Evolutionary conservation across 2,797 vertebrate genomes (phyloP), one percentile per base, ranked within the genome.

Genomic region (Poeciliopsis turneri): DNA sequence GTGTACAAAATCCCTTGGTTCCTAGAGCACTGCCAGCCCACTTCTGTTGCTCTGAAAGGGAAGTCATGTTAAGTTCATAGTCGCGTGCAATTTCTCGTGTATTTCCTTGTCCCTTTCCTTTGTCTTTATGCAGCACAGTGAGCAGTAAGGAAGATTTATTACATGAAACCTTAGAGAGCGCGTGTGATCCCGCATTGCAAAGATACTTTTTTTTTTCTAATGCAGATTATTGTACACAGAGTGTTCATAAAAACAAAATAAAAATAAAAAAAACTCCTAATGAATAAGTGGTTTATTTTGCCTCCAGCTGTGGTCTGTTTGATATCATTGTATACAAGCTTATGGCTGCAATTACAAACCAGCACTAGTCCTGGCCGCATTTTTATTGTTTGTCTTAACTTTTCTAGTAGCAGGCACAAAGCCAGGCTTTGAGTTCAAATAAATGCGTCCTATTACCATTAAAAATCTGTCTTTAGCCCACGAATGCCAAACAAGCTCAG

Each of bases 41-140:
- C 82, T 88, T 85, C 82, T 73, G 75, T 87, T 85, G 78, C 86
- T 86, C 85, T 23, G 84, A 89, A 82, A 83, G 51, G 77, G 80
- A 89, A 94, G 94, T 94, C 93, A 93, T 82, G 90, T 86, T 92
- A 87, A 94, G 93, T 94, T 95, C 93, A 93, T 83, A 89, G 80
- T 79, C 74, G 2, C 74, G 5, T 73, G 90, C 45, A 11, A 13
- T 70, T 85, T 91, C 86, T 82, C 75, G 28, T 85, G 79, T 76
- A 25, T 76, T 84, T 83, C 45, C 64, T 72, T 73, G 70, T 77
- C 55, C 12, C 33, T 46, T 49, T 33, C 72, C 79, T 81, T 79
- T 82, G 69, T 78, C 69, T 83, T 33, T 30, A 75, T 47, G 79
- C 25, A 59, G 45, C 59, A 46, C 41, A 46, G 46, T 71, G 9